Conservation (phyloP, 2,113 vertebrate genomes). For the Hemichromis elongatus region DNA sequence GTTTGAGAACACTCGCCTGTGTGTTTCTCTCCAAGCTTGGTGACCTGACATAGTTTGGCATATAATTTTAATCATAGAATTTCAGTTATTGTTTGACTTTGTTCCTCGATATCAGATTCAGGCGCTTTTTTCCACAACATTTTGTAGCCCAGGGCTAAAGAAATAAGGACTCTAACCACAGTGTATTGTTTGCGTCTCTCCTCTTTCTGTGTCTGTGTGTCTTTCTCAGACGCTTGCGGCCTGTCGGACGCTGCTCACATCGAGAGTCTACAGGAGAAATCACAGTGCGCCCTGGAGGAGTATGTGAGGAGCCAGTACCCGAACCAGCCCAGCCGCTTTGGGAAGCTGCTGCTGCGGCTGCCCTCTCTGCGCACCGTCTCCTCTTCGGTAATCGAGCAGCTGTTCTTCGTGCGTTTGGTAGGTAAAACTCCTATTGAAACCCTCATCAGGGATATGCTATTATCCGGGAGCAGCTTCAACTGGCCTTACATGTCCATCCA, state of each 20-base stretch:
- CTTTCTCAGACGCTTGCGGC: constrained; percentile 88
- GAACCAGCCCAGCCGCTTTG: constrained; percentile 98
- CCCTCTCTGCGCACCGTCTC: constrained; percentile 95
- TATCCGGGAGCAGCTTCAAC: constrained; percentile 99
- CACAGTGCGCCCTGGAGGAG: constrained; percentile 95
- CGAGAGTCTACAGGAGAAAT: constrained; percentile 97
- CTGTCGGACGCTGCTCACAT: constrained; percentile 97
- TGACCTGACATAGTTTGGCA: not conserved
- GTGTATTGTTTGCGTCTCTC: not conserved
- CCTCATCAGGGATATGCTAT: constrained; percentile 99
- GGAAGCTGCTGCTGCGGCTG: constrained; percentile 94
- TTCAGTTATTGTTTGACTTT: not conserved
- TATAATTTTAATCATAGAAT: not conserved
- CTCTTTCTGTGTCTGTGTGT: constrained; percentile 4
- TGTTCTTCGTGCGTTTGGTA: constrained; percentile 99
- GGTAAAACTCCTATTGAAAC: constrained; percentile 99
- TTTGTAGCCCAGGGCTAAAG: not conserved
- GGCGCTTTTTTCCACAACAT: not conserved
- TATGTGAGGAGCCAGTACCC: constrained; percentile 98
- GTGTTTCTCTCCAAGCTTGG: not conserved
- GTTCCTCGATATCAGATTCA: not conserved
- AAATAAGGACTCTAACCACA: constrained; percentile 29
- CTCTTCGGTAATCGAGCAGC: constrained; percentile 97
- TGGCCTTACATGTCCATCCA: constrained; percentile 99
- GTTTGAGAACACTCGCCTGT: not conserved